Base-by-base conservation (phyloP, 2,113 vertebrate species). In the Bombycilla garrulus region DNA sequence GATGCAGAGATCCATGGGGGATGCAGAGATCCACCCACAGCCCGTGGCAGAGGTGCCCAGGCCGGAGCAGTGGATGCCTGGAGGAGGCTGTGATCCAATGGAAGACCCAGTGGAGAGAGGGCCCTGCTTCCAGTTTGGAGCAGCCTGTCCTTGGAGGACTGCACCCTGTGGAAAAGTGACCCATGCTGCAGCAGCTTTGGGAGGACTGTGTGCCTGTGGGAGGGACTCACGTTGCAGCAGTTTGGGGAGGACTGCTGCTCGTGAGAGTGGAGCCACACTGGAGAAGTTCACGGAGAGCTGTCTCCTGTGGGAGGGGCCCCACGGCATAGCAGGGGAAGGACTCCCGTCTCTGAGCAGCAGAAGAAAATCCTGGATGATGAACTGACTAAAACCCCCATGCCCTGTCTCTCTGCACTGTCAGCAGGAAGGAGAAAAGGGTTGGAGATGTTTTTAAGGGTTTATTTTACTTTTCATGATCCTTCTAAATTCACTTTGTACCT, bases 321-420 rank as follows among this genome's bases (percentile, higher is more conserved):
- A 35, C 0, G 0, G 45, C 12, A 15, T 71, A 20, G 24, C 16
- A 60, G 20, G 10, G 31, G 36, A 71, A 6, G 4, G 15, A 20
- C 31, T 35, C 8, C 36, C 51, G 31, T 61, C 31, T 16, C 15
- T 6, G 12, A 61, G 31, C 66, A 82, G 54, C 1, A 0, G 20
- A 15, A 42, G 45, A 82, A 60, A 60, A 61, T 16, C 56, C 61
- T 3, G 7, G 11, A 15, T 71, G 56, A 71, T 2, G 3, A 61
- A 33, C n/a, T 53, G 33, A 44, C 47, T 47, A 53, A 61, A 71
- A 71, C 13, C 10, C 36, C 47, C 38, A 11, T 17, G 16, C 14
- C 26, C 21, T 53, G 8, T 44, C 31, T 61, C 26, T 38, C 16
- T 61, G 31, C 13, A 8, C 45, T 44, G 54, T 82, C 0, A 0